phyloP scores from a whole-genome alignment of 2,888 invertebrate species.

The Lithosia quadra region DNA sequence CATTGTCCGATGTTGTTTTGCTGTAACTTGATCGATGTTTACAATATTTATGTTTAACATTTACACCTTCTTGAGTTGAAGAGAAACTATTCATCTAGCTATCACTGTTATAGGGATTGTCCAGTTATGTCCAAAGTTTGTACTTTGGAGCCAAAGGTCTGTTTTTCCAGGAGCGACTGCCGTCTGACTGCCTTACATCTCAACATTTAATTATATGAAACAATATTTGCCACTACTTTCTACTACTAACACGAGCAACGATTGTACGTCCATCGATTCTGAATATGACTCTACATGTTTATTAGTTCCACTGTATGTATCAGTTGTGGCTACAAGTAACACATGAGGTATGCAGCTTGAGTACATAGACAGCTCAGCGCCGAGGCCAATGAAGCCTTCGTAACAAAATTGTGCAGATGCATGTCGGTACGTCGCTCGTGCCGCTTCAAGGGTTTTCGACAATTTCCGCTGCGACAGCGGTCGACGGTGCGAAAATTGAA shows the following conservation, averaged over 20 bases:
- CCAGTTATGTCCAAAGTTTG: no score
- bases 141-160: no score
- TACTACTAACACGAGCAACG: no score
- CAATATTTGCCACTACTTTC: no score
- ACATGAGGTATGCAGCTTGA: constrained; percentile 5
- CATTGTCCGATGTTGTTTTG: constrained; percentile 77
- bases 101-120: neutral
- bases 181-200: no score
- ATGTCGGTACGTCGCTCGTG: constrained; percentile 29
- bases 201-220: no score
- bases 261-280: no score
- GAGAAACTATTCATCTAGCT: constrained; percentile 7
- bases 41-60: constrained; percentile 54
- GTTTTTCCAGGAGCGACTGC: no score
- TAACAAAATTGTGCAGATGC: constrained; percentile 47
- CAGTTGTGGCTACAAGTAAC: neutral
- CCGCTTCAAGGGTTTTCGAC: constrained; percentile 50
- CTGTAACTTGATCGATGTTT: constrained; percentile 67
- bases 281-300: neutral
- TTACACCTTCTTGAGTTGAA: constrained; percentile 23
- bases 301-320: neutral
- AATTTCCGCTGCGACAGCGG: constrained; percentile 57
- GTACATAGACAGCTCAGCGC: constrained; percentile 16
- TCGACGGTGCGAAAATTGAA: constrained; percentile 54
- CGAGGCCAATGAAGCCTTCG: constrained; percentile 37